These are phyloP conservation scores for Pogonophryne albipinna DNA, from an alignment of 2,797 vertebrate species.

Conservation along the genomic window DNA sequence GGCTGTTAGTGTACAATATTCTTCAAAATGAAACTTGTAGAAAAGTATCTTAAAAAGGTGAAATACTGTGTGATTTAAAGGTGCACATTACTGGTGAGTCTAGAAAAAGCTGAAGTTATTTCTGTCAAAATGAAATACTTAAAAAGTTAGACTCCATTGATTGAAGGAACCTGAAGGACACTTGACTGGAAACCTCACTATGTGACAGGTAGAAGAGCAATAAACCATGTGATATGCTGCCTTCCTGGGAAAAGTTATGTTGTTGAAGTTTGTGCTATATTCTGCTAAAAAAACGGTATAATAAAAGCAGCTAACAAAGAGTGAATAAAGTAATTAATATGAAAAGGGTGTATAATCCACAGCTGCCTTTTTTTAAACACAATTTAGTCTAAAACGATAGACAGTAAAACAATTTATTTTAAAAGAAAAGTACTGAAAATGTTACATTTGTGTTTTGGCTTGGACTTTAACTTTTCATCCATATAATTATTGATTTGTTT, in stretches of 20 bases:
- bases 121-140: constrained; percentile 49
- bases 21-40: constrained; percentile 44
- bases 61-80: constrained; percentile 51
- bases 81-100: constrained; percentile 22
- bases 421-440: not conserved
- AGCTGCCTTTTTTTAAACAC: not conserved
- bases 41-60: constrained; percentile 39
- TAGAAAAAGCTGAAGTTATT: constrained; percentile 31
- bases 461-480: not conserved
- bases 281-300: not conserved
- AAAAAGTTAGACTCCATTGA: constrained; percentile 39
- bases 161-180: constrained; percentile 7
- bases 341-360: not conserved
- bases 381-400: not conserved
- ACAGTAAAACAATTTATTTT: not conserved
- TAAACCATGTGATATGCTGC: constrained; percentile 6
- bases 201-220: constrained; percentile 6
- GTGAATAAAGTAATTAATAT: not conserved
- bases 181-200: not conserved
- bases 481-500: not conserved
- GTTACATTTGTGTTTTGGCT: not conserved
- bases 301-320: not conserved
- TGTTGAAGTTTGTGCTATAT: not conserved
- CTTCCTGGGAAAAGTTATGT: not conserved
- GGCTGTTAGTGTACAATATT: constrained; percentile 33